phyloP scores from a whole-genome alignment of 2,888 invertebrate species.

The Scaptomyza parva region DNA sequence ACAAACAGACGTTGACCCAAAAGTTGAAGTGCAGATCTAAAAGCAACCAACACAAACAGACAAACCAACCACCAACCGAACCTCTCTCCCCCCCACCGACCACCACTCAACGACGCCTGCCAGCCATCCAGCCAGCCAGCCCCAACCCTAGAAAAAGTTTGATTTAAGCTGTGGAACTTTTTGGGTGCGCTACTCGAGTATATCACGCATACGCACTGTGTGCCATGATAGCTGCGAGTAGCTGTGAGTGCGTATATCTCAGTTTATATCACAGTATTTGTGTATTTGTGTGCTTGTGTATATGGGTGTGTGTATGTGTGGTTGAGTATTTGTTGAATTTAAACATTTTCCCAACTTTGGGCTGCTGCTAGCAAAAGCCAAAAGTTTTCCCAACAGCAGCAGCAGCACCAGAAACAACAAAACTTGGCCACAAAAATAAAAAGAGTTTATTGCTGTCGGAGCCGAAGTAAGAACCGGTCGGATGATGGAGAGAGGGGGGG shows the following conservation, averaged over 20 bases:
- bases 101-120: neutral
- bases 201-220: constrained; percentile 79
- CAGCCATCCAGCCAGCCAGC: neutral
- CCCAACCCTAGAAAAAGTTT: constrained; percentile 56
- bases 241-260: constrained; percentile 31
- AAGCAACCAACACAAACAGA: constrained; percentile 51
- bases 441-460: constrained; percentile 74
- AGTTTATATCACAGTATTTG: constrained; percentile 9
- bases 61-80: constrained; percentile 18
- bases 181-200: constrained; percentile 67
- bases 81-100: neutral
- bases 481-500: neutral
- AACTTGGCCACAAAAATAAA: constrained; percentile 66
- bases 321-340: constrained; percentile 71
- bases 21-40: constrained; percentile 79
- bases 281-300: no score
- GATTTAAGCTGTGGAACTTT: constrained; percentile 78
- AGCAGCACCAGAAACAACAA: constrained; percentile 39
- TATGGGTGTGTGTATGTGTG: constrained; percentile 16
- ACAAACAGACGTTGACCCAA: constrained; percentile 81
- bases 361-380: constrained; percentile 70
- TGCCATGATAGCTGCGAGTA: constrained; percentile 56
- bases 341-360: constrained; percentile 75
- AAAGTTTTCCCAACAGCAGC: constrained; percentile 65
- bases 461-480: constrained; percentile 21